These are phyloP conservation scores for Spea bombifrons DNA, from an alignment of 2,113 vertebrate species.

Conservation along the genomic window DNA sequence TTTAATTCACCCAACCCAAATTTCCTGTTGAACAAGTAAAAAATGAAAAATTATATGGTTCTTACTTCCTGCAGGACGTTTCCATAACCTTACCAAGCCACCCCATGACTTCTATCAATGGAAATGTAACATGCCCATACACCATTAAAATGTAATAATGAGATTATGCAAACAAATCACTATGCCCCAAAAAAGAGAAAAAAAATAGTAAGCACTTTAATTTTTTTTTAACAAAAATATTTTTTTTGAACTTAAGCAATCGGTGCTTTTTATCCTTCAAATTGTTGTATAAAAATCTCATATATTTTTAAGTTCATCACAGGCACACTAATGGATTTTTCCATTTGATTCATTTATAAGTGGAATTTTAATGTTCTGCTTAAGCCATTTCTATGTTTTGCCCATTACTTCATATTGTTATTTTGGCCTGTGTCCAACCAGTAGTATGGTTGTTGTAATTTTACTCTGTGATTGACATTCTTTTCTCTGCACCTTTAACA, in stretches of 20 bases:
- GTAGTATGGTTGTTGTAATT: not conserved
- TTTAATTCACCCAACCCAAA: too few species aligned
- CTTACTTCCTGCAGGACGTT: too few species aligned
- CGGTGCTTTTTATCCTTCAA: not conserved
- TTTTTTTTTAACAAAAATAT: not conserved
- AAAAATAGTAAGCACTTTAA: too few species aligned
- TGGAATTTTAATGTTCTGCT: slow-evolving; percentile 38
- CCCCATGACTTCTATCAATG: too few species aligned
- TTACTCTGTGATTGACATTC: slow-evolving; percentile 15
- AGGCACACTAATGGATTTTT: slow-evolving; percentile 29
- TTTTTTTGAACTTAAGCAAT: not conserved
- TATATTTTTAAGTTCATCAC: slow-evolving; percentile 1
- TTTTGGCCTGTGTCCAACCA: slow-evolving; percentile 13
- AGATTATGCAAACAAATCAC: too few species aligned
- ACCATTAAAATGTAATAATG: too few species aligned
- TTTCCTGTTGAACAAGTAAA: too few species aligned
- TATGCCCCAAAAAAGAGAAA: too few species aligned
- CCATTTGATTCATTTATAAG: slow-evolving; percentile 27
- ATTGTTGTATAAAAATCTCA: not conserved
- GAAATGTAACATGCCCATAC: too few species aligned
- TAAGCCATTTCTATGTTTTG: slow-evolving; percentile 9
- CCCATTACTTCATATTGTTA: slow-evolving; percentile 3
- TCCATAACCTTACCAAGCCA: too few species aligned
- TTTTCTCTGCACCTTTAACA: slow-evolving; percentile 20
- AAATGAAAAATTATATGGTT: too few species aligned